Percentiles rank a stretch among this genome's conserved stretches.
These are phyloP conservation scores for Nyctalus aviator DNA, from an alignment of 2,797 vertebrate genomes.

Conservation along the genomic window DNA sequence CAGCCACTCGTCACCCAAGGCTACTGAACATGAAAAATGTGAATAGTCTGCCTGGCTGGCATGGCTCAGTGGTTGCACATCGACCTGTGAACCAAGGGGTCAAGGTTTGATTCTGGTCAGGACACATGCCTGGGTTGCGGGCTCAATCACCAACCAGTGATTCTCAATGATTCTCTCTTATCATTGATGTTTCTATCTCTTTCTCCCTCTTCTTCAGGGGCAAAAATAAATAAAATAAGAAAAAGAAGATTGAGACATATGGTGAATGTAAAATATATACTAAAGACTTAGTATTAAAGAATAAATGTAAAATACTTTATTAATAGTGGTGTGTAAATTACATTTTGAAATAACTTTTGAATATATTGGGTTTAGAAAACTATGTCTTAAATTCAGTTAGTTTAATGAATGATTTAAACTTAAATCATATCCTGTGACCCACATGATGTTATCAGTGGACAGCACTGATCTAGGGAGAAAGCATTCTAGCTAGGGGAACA, in stretches of 20 bases:
- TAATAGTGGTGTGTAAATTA: background rate
- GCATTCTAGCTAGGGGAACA: background rate
- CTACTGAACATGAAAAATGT: background rate
- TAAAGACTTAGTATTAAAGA: background rate
- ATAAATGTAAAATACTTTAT: background rate
- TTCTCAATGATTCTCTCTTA: too few relatives aligned
- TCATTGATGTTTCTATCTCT: too few relatives aligned
- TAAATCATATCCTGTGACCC: background rate
- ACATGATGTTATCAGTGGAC: background rate
- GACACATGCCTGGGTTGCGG: too few relatives aligned
- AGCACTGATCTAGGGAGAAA: background rate
- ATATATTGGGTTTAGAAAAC: background rate
- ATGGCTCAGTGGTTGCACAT: too few relatives aligned
- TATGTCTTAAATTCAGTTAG: background rate
- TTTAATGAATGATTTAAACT: background rate
- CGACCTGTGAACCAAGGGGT: too few relatives aligned
- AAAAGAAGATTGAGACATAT: background rate
- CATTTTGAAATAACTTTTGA: conserved; percentile 13
- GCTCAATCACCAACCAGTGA: too few relatives aligned
- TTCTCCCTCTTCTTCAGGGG: too few relatives aligned
- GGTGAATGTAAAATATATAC: background rate
- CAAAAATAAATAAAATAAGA: too few relatives aligned
- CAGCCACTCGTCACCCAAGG: background rate
- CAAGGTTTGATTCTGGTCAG: too few relatives aligned
- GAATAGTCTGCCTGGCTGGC: background rate